phyloP scores from a whole-genome alignment of 2,888 invertebrate species.

The Vesta saturnalis region DNA sequence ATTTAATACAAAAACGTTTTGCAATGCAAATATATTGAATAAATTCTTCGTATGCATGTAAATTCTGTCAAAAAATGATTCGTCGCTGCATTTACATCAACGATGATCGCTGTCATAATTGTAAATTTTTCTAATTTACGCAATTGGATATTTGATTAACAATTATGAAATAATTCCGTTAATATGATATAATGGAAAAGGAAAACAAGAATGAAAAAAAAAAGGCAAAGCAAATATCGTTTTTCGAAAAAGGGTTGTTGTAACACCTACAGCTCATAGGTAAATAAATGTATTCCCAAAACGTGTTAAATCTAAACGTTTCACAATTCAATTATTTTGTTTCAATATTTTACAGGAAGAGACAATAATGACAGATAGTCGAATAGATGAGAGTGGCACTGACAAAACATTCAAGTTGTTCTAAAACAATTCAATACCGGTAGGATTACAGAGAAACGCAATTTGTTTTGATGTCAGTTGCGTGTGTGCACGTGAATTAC shows the following conservation, averaged over 20 bases:
- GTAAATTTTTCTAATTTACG: background rate
- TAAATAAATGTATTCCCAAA: background rate
- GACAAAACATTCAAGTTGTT: slow-evolving; percentile 32
- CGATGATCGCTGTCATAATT: background rate
- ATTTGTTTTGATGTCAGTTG: slow-evolving; percentile 40
- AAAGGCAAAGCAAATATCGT: background rate
- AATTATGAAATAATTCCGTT: slow-evolving; percentile 1
- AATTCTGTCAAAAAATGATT: background rate
- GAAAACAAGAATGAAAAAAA: background rate
- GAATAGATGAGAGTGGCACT: slow-evolving; percentile 32
- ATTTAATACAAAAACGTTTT: slow-evolving; percentile 1
- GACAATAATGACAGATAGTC: slow-evolving; percentile 3
- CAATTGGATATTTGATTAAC: background rate
- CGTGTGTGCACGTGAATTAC: slow-evolving; percentile 39
- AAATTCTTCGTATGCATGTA: background rate
- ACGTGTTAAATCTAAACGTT: background rate
- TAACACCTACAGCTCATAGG: background rate
- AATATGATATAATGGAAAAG: background rate
- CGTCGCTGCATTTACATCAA: background rate
- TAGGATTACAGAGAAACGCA: slow-evolving; percentile 38
- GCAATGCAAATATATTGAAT: background rate
- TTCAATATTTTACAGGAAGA: background rate
- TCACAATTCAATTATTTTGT: slow-evolving; percentile 13
- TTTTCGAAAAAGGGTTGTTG: background rate
- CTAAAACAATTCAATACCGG: slow-evolving; percentile 37